phyloP scores from a whole-genome alignment of 2,113 vertebrate species.

The Nesospiza acunhae region DNA sequence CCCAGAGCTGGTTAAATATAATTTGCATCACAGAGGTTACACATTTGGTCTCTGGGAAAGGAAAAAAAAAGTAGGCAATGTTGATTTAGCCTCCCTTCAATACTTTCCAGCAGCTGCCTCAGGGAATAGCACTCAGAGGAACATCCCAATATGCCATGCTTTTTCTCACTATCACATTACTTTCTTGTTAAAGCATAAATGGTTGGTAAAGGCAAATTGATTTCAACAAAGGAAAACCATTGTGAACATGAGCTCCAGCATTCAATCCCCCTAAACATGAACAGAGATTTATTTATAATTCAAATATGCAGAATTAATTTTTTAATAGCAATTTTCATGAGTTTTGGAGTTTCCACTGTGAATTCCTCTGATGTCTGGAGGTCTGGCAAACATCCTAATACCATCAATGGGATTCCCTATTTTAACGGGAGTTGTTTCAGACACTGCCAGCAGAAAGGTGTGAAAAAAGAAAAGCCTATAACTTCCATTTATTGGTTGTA shows the following conservation, averaged over 20 bases:
- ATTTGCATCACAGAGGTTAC: conserved; percentile 58
- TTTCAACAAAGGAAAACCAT: conserved; percentile 45
- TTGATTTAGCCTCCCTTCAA: conserved; percentile 39
- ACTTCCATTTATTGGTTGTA: background rate
- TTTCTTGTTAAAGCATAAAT: conserved; percentile 54
- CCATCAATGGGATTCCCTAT: background rate
- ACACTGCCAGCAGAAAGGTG: background rate
- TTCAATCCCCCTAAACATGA: background rate
- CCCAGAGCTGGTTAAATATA: conserved; percentile 22
- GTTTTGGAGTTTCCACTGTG: background rate
- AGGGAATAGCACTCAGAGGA: conserved; percentile 46
- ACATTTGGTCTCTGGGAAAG: background rate
- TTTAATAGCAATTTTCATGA: background rate
- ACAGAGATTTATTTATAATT: background rate
- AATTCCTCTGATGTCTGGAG: background rate
- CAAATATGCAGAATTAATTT: background rate
- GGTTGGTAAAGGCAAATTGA: conserved; percentile 46
- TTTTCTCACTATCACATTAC: conserved; percentile 58
- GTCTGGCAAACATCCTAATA: background rate
- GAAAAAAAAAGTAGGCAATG: background rate
- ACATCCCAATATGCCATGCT: conserved; percentile 48
- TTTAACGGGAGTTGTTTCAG: background rate
- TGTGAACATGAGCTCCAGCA: conserved; percentile 1
- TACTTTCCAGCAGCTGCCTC: conserved; percentile 41
- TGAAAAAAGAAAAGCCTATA: background rate